These are phyloP conservation scores for Temnopleurus reevesii DNA, from an alignment of 53 echinoderm and acorn worm species.

Conservation along the genomic window DNA sequence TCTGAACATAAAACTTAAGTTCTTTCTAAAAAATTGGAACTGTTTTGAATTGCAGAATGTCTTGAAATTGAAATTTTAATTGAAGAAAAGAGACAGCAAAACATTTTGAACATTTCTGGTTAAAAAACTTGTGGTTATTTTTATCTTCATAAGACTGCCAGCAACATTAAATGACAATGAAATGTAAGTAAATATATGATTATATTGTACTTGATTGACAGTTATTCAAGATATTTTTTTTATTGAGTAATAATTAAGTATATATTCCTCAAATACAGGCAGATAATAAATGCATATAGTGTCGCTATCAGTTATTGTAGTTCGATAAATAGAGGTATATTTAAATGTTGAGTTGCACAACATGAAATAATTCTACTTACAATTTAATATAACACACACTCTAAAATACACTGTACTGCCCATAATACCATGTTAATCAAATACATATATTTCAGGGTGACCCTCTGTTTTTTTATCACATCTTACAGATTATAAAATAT, in stretches of 20 bases:
- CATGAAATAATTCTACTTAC: neutral
- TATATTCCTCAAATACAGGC: slow-evolving; percentile 39
- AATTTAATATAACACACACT: slow-evolving; percentile 28
- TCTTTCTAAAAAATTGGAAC: no score
- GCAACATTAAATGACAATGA: neutral
- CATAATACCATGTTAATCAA: neutral
- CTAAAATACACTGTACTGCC: neutral
- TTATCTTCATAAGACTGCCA: neutral
- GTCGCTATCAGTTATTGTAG: neutral
- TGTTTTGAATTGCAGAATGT: no score
- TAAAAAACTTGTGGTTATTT: no score
- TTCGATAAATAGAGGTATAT: slow-evolving; percentile 40
- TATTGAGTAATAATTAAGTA: slow-evolving; percentile 43
- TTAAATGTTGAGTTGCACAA: slow-evolving; percentile 42
- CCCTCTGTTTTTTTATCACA: neutral
- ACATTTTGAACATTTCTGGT: no score
- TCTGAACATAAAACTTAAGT: no score
- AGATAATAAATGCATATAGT: neutral
- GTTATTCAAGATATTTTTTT: slow-evolving; percentile 4
- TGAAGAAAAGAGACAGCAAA: no score
- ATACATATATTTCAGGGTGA: slow-evolving; percentile 34
- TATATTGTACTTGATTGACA: neutral
- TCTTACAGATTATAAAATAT: neutral
- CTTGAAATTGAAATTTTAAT: no score
- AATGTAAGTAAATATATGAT: neutral